Conservation (phyloP, 2,113 vertebrate genomes). For the Prinia subflava region DNA sequence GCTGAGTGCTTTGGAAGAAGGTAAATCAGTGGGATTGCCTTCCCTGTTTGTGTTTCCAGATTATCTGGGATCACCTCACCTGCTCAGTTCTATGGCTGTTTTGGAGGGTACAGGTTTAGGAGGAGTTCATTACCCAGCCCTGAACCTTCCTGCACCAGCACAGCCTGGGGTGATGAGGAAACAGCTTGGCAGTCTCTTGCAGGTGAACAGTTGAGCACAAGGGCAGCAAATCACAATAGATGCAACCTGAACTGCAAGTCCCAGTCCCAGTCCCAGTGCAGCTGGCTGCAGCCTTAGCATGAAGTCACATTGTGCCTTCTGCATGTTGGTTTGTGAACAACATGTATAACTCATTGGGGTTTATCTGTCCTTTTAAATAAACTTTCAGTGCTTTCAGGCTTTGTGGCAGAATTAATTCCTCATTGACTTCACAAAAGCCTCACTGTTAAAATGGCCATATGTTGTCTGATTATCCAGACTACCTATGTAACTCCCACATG, state of each 20-base stretch:
- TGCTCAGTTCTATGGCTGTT: background rate
- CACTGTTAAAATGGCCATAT: background rate
- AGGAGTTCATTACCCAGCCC: background rate
- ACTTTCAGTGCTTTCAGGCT: background rate
- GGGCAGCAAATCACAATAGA: background rate
- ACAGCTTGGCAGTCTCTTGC: background rate
- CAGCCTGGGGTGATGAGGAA: background rate
- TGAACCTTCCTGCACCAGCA: background rate
- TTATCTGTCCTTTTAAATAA: background rate
- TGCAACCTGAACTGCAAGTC: background rate
- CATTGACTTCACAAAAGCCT: background rate
- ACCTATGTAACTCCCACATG: background rate
- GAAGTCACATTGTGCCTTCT: background rate
- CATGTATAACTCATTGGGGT: background rate
- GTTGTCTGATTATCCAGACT: slow-evolving; percentile 13
- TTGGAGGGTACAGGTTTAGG: background rate
- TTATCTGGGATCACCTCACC: background rate
- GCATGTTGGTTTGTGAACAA: background rate
- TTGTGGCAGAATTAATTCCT: background rate
- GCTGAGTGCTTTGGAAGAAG: background rate
- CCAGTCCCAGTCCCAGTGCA: background rate
- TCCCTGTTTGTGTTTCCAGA: background rate
- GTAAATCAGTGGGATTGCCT: background rate
- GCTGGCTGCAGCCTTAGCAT: background rate
- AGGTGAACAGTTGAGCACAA: background rate